phyloP scores from a whole-genome alignment of 2,888 invertebrate species.

The Pilophorus perplexus region DNA sequence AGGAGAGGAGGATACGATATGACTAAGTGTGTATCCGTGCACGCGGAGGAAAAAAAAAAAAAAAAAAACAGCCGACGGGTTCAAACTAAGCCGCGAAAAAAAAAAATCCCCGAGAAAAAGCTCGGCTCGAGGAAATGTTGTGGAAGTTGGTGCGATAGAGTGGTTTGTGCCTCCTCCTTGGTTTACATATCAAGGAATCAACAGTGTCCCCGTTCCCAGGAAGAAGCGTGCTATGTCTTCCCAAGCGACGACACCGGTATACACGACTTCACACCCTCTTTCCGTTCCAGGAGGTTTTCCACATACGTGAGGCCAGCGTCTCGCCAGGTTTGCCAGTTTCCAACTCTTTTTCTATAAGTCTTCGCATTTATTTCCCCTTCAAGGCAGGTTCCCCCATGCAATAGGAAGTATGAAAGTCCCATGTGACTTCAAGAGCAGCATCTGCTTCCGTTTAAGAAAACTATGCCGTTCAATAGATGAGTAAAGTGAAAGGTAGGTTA shows the following conservation, averaged over 20 bases:
- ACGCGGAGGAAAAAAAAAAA: background rate
- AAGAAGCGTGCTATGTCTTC: slow-evolving; percentile 13
- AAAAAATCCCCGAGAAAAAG: background rate
- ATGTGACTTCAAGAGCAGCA: no score
- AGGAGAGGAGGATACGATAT: slow-evolving; percentile 29
- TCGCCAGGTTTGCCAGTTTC: no score
- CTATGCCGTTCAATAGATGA: no score
- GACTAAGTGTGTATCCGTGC: slow-evolving; percentile 31
- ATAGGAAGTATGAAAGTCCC: no score
- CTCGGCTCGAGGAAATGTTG: slow-evolving; percentile 27
- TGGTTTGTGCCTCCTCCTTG: slow-evolving; percentile 19
- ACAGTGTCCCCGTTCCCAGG: slow-evolving; percentile 21
- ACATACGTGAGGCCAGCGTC: background rate
- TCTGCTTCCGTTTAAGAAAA: no score
- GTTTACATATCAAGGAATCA: slow-evolving; percentile 40
- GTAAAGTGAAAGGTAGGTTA: no score
- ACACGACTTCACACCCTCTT: slow-evolving; percentile 1
- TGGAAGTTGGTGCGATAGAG: slow-evolving; percentile 37
- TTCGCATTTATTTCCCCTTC: no score
- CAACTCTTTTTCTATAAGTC: no score
- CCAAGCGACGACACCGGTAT: slow-evolving; percentile 17
- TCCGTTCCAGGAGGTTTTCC: no score
- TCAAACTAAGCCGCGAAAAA: background rate
- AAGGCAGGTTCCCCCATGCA: no score
- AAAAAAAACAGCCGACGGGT: background rate